phyloP scores from a whole-genome alignment of 2,113 vertebrate genomes.

The Tetraodon nigroviridis region DNA sequence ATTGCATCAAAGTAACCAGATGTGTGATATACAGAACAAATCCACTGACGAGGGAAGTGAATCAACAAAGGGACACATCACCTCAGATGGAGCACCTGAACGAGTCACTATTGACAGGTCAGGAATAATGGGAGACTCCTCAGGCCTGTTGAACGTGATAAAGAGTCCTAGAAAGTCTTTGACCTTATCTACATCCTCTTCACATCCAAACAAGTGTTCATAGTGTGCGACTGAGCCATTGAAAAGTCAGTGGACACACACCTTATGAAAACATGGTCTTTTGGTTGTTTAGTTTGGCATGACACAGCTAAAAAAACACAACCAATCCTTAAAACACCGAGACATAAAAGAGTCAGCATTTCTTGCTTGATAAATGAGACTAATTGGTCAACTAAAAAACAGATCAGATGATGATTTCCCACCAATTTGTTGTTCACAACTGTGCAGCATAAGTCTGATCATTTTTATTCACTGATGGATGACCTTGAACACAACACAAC shows the following conservation, averaged over 20 bases:
- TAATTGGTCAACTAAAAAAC: neutral
- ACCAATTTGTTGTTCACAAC: constrained; percentile 35
- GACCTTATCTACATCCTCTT: too few relatives aligned
- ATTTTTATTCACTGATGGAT: constrained; percentile 56
- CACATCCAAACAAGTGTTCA: too few relatives aligned
- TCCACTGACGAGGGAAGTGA: neutral
- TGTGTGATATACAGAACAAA: neutral
- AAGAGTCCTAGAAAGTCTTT: neutral
- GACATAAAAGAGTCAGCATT: neutral
- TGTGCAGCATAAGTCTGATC: constrained; percentile 44
- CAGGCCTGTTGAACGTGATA: neutral
- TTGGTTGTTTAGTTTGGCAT: too few relatives aligned
- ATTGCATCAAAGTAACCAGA: neutral
- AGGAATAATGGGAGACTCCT: too few relatives aligned
- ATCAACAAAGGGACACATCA: too few relatives aligned
- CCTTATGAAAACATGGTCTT: too few relatives aligned
- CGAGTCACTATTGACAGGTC: too few relatives aligned
- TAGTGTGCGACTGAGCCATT: too few relatives aligned
- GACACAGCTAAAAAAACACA: too few relatives aligned
- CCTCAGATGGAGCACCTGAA: too few relatives aligned
- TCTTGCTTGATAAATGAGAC: neutral
- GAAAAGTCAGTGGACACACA: too few relatives aligned
- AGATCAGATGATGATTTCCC: too few relatives aligned
- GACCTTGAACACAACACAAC: constrained; percentile 58
- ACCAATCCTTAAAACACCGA: neutral